These are phyloP conservation scores for Wiebesia pumilae DNA, from an alignment of 1,140 invertebrate species.

Conservation along the genomic window DNA sequence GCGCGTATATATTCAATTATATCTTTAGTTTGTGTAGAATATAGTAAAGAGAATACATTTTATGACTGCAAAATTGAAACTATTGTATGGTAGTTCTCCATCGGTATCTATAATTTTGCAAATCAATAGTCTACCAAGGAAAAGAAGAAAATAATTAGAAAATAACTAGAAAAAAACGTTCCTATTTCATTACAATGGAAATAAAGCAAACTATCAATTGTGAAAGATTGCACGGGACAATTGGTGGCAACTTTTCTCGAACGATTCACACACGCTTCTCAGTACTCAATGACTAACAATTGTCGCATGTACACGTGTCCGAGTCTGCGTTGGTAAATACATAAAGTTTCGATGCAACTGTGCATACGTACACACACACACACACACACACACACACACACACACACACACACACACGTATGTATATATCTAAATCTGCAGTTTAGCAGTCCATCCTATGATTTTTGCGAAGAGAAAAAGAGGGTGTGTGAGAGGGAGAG, in stretches of 20 bases:
- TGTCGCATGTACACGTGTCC: neutral
- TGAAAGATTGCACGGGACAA: conserved; percentile 36
- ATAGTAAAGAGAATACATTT: too few species aligned
- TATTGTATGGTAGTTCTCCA: too few species aligned
- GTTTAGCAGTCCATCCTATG: conserved; percentile 29
- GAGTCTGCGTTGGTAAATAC: too few species aligned
- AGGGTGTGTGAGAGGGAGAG: neutral
- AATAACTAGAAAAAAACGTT: neutral
- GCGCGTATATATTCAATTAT: too few species aligned
- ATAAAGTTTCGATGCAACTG: neutral
- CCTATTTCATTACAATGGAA: neutral
- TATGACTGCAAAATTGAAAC: too few species aligned
- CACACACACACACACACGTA: too few species aligned
- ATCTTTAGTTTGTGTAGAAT: too few species aligned
- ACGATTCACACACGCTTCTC: neutral
- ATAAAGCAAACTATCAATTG: conserved; percentile 44
- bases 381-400: too few species aligned
- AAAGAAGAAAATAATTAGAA: neutral
- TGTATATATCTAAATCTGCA: neutral
- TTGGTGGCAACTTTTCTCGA: neutral
- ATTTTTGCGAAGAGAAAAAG: conserved; percentile 3
- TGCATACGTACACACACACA: too few species aligned
- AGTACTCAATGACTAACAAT: neutral
- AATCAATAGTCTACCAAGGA: neutral
- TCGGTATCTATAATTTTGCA: conserved; percentile 29